phyloP scores from a whole-genome alignment of 2,113 vertebrate genomes.

The Ciconia maguari region DNA sequence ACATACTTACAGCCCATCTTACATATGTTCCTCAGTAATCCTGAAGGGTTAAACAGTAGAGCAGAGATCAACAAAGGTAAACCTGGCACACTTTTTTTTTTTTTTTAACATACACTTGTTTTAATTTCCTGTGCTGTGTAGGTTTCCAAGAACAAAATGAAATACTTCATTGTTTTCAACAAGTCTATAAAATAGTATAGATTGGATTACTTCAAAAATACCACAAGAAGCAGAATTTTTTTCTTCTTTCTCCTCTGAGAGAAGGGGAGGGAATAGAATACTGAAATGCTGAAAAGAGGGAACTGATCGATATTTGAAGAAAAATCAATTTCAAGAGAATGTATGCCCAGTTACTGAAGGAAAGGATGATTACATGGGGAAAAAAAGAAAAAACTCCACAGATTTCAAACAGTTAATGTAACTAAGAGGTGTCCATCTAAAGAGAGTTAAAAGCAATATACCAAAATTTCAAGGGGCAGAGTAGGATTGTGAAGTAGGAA shows the following conservation, averaged over 20 bases:
- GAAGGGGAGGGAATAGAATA: background rate
- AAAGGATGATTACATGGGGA: background rate
- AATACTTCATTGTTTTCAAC: background rate
- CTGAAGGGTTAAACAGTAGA: background rate
- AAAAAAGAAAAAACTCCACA: fast-evolving
- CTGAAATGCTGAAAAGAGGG: background rate
- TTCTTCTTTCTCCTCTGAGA: background rate
- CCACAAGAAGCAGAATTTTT: background rate
- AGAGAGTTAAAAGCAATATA: background rate
- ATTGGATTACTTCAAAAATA: background rate
- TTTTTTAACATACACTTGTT: background rate
- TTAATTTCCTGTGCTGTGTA: background rate
- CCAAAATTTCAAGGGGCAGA: background rate
- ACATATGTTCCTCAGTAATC: background rate
- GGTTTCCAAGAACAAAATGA: background rate
- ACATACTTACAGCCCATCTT: background rate
- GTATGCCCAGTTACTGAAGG: background rate
- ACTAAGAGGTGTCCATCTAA: background rate
- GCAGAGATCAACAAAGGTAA: background rate
- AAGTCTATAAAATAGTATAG: background rate
- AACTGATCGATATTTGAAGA: background rate
- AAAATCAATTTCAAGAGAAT: background rate
- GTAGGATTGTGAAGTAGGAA: background rate
- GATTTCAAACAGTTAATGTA: background rate
- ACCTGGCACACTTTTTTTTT: background rate